Percentiles rank a stretch among this genome's conserved stretches.
phyloP scores from a whole-genome alignment of 2,113 vertebrate genomes.

The Pteronura brasiliensis region DNA sequence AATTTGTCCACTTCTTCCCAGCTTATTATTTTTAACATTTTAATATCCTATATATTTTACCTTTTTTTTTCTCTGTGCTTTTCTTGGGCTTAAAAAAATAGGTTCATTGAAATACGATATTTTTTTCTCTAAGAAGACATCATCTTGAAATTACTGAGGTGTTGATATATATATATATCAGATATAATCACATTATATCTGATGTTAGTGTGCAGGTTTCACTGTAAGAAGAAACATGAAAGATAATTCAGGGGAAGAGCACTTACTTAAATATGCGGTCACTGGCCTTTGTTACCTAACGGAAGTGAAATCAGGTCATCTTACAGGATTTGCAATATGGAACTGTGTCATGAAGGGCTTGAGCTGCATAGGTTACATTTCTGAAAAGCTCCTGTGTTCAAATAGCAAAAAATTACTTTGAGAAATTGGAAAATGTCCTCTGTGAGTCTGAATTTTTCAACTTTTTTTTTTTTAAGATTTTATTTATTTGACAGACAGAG shows the following conservation, averaged over 20 bases:
- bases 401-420: not conserved
- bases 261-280: not conserved
- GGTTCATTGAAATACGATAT: not conserved
- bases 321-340: not conserved
- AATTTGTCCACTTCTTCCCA: not conserved
- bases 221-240: not conserved
- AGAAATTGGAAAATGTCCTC: not conserved
- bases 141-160: not conserved
- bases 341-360: not conserved
- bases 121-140: not conserved
- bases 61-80: not conserved
- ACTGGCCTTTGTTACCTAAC: not conserved
- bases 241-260: not conserved
- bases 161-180: too few relatives aligned
- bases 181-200: not conserved
- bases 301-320: not conserved
- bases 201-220: not conserved
- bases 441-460: not conserved
- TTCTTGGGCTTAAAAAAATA: not conserved
- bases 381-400: not conserved
- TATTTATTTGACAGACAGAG: too few relatives aligned
- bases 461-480: too few relatives aligned
- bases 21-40: not conserved
- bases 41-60: not conserved
- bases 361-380: not conserved